Evolutionary conservation across 2,113 vertebrate genomes (phyloP), one percentile per base, ranked within the genome.

Genomic region (Vombatus ursinus): DNA sequence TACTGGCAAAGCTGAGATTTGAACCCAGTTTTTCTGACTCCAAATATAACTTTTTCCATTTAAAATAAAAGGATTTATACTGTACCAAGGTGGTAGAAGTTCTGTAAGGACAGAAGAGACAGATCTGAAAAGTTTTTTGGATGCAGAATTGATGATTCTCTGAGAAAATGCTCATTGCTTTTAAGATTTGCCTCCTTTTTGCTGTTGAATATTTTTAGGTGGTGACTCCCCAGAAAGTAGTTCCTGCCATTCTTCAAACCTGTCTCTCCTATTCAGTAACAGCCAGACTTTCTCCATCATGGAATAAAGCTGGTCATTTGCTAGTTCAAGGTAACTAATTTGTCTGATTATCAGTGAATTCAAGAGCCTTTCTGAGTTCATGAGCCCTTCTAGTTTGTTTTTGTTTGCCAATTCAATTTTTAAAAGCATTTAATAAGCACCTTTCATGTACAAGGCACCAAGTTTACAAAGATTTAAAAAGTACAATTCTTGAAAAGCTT

Each of bases 221-320:
- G 97, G 98, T 98, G 92, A 68, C 89, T 96, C 99, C 98, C 8
- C 98, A 98, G 96, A 91, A 91, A 96, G 99, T 99, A 95, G 98
- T 97, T 92, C 99, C 99, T 97, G 96, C 93, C 47, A 52, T 98
- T 96, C 98, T 99, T 95, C 99, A 99, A 96, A 96, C 94, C 50
- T 99, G 99, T 94, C 98, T 99, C 77, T 99, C 99, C 23, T 99
- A 99, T 97, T 99, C 99, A 2, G 96, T 99, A 84, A 98, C 94
- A 31, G 98, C 98, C 93, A 98, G 98, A 96, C 98, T 99, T 97
- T 96, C 99, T 94, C 99, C 99, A 90, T 94, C 97, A 37, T 99
- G 99, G 99, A 99, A 99, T 96, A 99, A 99, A 98, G 98, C 98
- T 51, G 99, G 99, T 48, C 98, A 99, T 97, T 98, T 99, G 95